Evolutionary conservation across 2,797 vertebrate genomes (phyloP).

Genomic region (Lepilemur ruficaudatus): DNA sequence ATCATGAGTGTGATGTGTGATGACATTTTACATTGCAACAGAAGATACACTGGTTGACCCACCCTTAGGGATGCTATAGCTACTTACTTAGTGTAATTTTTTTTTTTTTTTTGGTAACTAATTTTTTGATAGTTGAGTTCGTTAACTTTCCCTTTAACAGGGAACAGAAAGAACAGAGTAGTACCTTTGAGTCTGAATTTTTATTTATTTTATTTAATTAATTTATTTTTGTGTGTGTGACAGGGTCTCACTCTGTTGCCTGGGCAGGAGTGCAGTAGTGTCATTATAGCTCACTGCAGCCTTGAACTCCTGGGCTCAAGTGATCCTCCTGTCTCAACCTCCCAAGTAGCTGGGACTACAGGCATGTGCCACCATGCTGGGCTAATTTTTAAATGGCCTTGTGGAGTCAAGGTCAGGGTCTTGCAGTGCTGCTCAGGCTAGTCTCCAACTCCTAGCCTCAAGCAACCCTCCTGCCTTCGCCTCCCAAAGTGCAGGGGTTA

Average conservation of each 20-base stretch:
- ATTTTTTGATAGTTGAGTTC: background rate
- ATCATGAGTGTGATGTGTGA: background rate
- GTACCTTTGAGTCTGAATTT: background rate
- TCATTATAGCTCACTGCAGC: background rate
- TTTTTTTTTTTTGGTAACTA: background rate
- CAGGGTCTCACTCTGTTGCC: background rate
- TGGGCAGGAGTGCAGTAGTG: background rate
- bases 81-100: background rate
- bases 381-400: background rate
- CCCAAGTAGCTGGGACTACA: background rate
- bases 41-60: background rate
- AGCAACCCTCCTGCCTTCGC: background rate
- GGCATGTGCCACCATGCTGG: background rate
- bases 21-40: background rate
- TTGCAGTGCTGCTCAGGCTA: background rate
- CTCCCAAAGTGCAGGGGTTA: background rate
- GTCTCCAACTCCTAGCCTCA: background rate
- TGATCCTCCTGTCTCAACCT: background rate
- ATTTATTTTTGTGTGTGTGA: background rate
- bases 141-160: background rate
- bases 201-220: background rate
- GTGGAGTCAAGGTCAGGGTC: background rate
- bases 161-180: background rate
- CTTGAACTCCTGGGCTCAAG: background rate
- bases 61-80: background rate